Evolutionary conservation across 2,113 vertebrate species (phyloP), one percentile per base, ranked within the genome.

Genomic region (Gymnogyps californianus): DNA sequence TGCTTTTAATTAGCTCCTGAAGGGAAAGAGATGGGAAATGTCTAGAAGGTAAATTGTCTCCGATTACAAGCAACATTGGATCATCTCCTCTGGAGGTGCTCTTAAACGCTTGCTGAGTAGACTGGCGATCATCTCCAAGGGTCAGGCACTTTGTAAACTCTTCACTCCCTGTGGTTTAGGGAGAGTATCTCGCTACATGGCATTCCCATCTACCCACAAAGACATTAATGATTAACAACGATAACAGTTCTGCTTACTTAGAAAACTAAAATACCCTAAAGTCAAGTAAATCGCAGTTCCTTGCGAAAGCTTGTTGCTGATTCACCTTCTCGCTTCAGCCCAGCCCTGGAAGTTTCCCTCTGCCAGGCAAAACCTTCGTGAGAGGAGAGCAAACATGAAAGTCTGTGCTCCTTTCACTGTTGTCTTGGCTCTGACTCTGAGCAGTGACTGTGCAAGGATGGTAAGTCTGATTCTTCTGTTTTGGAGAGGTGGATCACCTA

Each of bases 151-250:
- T 80, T 25, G 58, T 54, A 74, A 89, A 85, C 66, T 86, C 71
- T 64, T 94, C 34, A 54, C 14, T 96, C 66, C 26, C 47, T 6
- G 14, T 44, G 44, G 64, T 90, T 88, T 83, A 31, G 51, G 74
- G 26, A 59, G 81, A 94, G 21, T n/a, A 49, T 83, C 47, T 92
- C 5, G 1, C 61, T 78, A 32, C 34, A 15, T 77, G 74, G 32
- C 88, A 84, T 92, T 93, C 83, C 83, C 83, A 76, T 88, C 91
- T 87, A 76, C n/a, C 65, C 74, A 15, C 72, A 79, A n/a, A 93
- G 34, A 44, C 11, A 90, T 97, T 96, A 97, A 97, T 97, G 79
- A 98, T 98, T 98, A 97, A 97, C 96, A 72, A 16, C 0, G 31
- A 81, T 88, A 94, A 87, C 83, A 89, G 71, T 74, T 81, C 51